These are phyloP conservation scores for Melanotaenia boesemani DNA, from an alignment of 2,797 vertebrate genomes.

Conservation along the genomic window DNA sequence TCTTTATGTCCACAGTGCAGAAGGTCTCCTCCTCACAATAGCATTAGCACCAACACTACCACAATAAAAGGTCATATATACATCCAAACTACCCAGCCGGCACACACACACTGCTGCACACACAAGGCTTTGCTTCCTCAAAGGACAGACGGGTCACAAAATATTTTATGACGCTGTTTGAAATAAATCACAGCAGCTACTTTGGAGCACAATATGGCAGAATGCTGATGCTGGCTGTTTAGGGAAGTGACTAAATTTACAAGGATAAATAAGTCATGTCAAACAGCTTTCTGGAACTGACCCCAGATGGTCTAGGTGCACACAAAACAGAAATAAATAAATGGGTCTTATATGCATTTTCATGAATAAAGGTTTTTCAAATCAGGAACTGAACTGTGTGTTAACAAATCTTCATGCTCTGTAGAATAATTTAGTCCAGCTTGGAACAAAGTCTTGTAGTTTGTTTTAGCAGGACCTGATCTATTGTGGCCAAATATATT, in stretches of 20 bases:
- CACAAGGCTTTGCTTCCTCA: constrained; percentile 25
- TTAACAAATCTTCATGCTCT: too few relatives aligned
- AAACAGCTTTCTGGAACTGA: neutral
- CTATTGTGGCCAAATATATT: too few relatives aligned
- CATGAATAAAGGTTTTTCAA: too few relatives aligned
- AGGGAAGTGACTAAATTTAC: constrained; percentile 29
- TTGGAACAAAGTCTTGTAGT: too few relatives aligned
- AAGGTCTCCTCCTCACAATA: constrained; percentile 64
- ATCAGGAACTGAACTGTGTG: too few relatives aligned
- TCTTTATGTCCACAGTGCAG: constrained; percentile 50
- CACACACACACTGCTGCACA: constrained; percentile 6
- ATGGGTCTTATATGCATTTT: too few relatives aligned
- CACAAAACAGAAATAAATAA: too few relatives aligned
- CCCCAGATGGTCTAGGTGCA: too few relatives aligned
- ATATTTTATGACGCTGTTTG: constrained; percentile 20
- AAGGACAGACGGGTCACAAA: constrained; percentile 37
- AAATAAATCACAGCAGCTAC: constrained; percentile 46
- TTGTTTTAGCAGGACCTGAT: too few relatives aligned
- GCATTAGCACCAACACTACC: constrained; percentile 46
- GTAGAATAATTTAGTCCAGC: too few relatives aligned
- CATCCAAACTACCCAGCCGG: constrained; percentile 51
- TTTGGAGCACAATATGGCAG: constrained; percentile 29
- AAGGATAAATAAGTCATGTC: constrained; percentile 30
- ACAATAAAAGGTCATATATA: constrained; percentile 61
- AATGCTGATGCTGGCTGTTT: constrained; percentile 19